These are phyloP conservation scores for Passer domesticus DNA, from an alignment of 2,113 vertebrate genomes.

Conservation along the genomic window DNA sequence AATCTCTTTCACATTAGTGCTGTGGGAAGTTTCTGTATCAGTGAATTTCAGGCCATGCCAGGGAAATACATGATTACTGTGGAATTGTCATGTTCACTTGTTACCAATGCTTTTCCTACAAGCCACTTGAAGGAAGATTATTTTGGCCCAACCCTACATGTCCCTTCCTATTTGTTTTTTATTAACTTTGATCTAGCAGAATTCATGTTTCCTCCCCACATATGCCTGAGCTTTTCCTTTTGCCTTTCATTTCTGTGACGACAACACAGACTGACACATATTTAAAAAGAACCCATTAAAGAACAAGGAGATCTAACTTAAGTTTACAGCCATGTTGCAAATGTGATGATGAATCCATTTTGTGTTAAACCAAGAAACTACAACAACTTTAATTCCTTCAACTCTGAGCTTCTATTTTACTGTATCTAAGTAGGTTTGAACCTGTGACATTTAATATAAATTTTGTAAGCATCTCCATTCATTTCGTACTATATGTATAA, in stretches of 20 bases:
- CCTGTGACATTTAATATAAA: not conserved
- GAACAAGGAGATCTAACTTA: not conserved
- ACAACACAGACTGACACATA: not conserved
- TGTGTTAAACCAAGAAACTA: not conserved
- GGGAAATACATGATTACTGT: not conserved
- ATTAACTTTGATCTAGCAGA: not conserved
- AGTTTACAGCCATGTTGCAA: not conserved
- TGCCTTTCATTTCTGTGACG: not conserved
- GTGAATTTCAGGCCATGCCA: not conserved
- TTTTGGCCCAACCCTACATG: not conserved
- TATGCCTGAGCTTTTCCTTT: not conserved
- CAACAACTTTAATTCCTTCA: not conserved
- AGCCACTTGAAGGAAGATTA: not conserved
- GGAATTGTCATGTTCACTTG: not conserved
- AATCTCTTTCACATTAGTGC: not conserved
- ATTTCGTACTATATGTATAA: not conserved
- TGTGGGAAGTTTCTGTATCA: not conserved
- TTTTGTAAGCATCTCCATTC: not conserved
- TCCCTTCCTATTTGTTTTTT: not conserved
- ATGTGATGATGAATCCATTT: fast-evolving
- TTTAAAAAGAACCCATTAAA: not conserved
- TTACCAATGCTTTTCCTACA: fast-evolving
- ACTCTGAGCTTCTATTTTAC: not conserved
- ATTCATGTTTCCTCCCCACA: not conserved
- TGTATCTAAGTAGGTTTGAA: not conserved